Conservation (phyloP, 1,140 invertebrate species). For the Ips typographus region DNA sequence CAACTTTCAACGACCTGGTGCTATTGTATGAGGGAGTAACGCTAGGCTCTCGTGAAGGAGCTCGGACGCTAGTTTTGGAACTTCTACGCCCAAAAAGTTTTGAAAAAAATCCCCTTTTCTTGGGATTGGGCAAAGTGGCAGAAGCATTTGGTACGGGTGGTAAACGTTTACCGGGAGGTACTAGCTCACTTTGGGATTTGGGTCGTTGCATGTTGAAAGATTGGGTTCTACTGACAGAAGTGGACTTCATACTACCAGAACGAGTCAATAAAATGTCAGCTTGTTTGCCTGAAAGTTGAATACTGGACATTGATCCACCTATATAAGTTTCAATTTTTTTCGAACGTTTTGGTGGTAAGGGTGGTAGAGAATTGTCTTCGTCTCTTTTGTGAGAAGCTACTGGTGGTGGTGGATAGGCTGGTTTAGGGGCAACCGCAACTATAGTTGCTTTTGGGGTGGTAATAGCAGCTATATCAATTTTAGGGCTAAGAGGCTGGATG, state of each 20-base stretch:
- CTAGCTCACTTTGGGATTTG: conserved; percentile 52
- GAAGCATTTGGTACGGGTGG: conserved; percentile 52
- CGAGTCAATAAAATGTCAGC: conserved; percentile 26
- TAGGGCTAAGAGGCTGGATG: conserved; percentile 24
- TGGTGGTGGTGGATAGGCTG: conserved; percentile 50
- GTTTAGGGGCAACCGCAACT: conserved; percentile 22
- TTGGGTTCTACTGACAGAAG: conserved; percentile 35
- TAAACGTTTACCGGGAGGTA: conserved; percentile 53
- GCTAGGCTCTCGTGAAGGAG: conserved; percentile 41
- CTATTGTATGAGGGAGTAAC: conserved; percentile 36
- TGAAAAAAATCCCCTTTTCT: conserved; percentile 66
- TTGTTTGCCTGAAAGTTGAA: conserved; percentile 36
- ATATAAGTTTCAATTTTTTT: conserved; percentile 60
- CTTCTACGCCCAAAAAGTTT: conserved; percentile 58
- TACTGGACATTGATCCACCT: conserved; percentile 34
- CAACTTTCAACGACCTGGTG: conserved; percentile 34
- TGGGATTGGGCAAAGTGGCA: conserved; percentile 55
- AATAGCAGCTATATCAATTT: conserved; percentile 13
- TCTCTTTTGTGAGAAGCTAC: conserved; percentile 53
- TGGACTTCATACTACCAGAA: conserved; percentile 30
- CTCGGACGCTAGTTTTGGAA: conserved; percentile 39
- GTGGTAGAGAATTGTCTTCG: conserved; percentile 66
- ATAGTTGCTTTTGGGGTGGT: conserved; percentile 25
- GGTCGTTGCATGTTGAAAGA: conserved; percentile 48
- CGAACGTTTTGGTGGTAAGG: conserved; percentile 75